Conservation (phyloP, 1,140 invertebrate genomes). For the Globodera ellingtonae region DNA sequence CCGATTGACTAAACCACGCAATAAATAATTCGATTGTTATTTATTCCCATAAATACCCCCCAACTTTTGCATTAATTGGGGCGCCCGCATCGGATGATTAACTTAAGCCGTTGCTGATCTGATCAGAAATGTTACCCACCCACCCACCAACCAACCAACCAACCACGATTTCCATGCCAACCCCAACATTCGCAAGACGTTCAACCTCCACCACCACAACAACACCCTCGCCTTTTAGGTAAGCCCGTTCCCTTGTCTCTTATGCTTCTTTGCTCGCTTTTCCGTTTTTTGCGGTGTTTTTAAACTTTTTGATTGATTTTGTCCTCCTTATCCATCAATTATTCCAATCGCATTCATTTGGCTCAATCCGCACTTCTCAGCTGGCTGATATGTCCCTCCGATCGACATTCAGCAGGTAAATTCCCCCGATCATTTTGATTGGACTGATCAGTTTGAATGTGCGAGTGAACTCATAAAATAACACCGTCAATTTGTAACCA, state of each 20-base stretch:
- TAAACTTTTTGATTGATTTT: background rate
- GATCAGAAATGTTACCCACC: too few relatives aligned
- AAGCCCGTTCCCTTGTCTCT: background rate
- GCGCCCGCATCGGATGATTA: too few relatives aligned
- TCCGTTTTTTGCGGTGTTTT: background rate
- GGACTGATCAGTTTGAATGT: background rate
- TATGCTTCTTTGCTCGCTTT: background rate
- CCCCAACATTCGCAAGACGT: background rate
- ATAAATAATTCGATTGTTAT: too few relatives aligned
- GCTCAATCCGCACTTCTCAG: background rate
- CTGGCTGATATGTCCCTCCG: background rate
- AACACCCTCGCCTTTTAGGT: background rate
- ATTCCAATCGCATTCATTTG: too few relatives aligned
- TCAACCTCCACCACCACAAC: too few relatives aligned
- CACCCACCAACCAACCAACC: too few relatives aligned
- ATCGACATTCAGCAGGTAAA: background rate
- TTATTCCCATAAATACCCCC: too few relatives aligned
- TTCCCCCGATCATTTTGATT: background rate
- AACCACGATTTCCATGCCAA: background rate
- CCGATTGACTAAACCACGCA: too few relatives aligned
- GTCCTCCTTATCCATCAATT: background rate
- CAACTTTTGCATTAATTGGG: too few relatives aligned
- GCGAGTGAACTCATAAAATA: conserved; percentile 8
- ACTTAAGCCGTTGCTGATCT: too few relatives aligned
- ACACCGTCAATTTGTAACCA: background rate